Percentiles rank a stretch among this genome's conserved stretches.
These are phyloP conservation scores for Pemphredon lugubris DNA, from an alignment of 2,888 invertebrate species.

Conservation along the genomic window DNA sequence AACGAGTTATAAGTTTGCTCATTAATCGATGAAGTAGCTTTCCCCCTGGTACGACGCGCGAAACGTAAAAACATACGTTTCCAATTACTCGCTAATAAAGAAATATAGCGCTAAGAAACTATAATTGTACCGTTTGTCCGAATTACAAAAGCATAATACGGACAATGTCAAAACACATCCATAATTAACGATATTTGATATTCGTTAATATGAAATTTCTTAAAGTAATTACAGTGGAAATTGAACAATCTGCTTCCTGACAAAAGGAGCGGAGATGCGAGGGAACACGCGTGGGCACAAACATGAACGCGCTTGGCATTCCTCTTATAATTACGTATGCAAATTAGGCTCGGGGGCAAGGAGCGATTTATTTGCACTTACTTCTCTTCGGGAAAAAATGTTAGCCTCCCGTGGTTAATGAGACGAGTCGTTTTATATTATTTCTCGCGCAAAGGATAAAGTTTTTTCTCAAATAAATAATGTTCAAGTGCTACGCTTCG, in stretches of 20 bases:
- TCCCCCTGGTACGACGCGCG: too few species aligned
- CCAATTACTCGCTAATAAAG: too few species aligned
- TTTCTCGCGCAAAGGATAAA: neutral
- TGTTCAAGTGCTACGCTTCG: too few species aligned
- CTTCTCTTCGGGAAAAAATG: slow-evolving; percentile 1
- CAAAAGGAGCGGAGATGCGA: slow-evolving; percentile 12
- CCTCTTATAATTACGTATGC: slow-evolving; percentile 45
- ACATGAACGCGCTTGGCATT: slow-evolving; percentile 24
- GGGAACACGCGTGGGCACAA: slow-evolving; percentile 40
- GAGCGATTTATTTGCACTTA: slow-evolving; percentile 32
- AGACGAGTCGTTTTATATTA: neutral
- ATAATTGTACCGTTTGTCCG: too few species aligned
- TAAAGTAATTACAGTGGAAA: slow-evolving; percentile 26
- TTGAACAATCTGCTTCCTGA: slow-evolving; percentile 23
- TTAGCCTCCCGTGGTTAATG: neutral
- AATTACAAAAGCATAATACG: too few species aligned
- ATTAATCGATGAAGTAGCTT: slow-evolving; percentile 13
- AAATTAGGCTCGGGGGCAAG: slow-evolving; percentile 17
- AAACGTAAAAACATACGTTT: too few species aligned
- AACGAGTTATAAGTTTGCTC: slow-evolving; percentile 22
- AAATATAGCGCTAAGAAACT: too few species aligned
- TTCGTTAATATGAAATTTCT: too few species aligned
- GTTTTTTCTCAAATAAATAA: neutral
- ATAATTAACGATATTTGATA: too few species aligned
- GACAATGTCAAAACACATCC: too few species aligned